phyloP scores from a whole-genome alignment of 2,113 vertebrate species.

The Dasypus novemcinctus region DNA sequence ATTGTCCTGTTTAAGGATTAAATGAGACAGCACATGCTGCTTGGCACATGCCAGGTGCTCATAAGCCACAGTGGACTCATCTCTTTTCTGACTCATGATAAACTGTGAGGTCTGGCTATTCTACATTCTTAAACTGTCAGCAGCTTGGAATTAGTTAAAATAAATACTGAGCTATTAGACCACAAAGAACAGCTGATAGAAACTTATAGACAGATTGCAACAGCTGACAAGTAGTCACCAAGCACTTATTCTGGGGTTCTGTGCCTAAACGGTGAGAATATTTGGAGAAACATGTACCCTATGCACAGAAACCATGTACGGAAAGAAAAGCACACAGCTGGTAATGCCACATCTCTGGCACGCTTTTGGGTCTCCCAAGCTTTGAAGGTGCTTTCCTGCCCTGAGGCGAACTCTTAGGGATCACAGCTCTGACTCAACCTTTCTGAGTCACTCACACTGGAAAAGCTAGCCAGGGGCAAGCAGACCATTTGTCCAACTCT shows the following conservation, averaged over 20 bases:
- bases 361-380: background rate
- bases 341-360: background rate
- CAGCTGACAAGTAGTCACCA: background rate
- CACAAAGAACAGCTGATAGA: background rate
- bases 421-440: background rate
- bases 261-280: background rate
- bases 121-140: background rate
- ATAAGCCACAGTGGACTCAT: background rate
- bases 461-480: background rate
- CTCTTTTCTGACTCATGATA: background rate
- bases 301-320: background rate
- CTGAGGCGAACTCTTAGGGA: background rate
- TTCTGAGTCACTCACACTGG: background rate
- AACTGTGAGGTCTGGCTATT: background rate
- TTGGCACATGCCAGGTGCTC: background rate
- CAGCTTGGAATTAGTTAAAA: constrained; percentile 15
- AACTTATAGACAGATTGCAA: background rate
- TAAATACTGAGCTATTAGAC: background rate
- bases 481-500: background rate
- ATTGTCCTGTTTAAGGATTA: background rate
- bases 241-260: constrained; percentile 11
- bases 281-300: background rate
- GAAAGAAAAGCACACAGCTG: background rate
- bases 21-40: background rate
- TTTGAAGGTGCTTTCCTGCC: background rate